Evolutionary conservation across 1,140 invertebrate species (phyloP), one percentile per base, ranked within the genome.

Genomic region (Ridgeia piscesae): DNA sequence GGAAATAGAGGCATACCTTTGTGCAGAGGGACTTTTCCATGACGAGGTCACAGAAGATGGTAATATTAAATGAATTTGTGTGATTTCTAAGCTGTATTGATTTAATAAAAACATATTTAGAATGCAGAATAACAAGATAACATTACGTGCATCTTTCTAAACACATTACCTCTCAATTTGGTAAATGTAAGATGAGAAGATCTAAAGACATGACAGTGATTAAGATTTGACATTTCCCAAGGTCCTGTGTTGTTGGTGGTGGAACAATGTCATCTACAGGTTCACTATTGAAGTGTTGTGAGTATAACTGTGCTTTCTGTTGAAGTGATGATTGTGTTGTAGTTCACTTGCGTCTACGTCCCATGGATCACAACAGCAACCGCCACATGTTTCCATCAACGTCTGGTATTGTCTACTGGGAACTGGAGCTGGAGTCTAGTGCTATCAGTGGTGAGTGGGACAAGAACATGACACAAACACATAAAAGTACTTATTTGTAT

Each of bases 401-500:
- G 35, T 93, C 92, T 27, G 93, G 77, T 33, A 93, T 93, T 33
- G 92, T 92, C 31, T 93, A 93, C 34, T 93, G 93, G 93, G 92
- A 93, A 88, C 88, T 93, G 6, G 92, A 93, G 42, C 50, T 91
- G 42, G 34, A 91, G 33, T 8, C 34, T 35, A 48, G 91, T 27
- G 11, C 48, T 33, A 48, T 58, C 91, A 91, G 34, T 48, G 91
- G 91, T 91, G 48, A 77, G 27, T 21, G 27, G 27, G 4, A 77
- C 58, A 21, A 77, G 11, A 77, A 21, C 58, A 14, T 6, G 58
- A 77, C 27, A 77, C 4, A 42, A 42, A 11, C 11, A 42, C 42
- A 42, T 42, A 42, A 42, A 42, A 42, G 42, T 42, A 42, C 4
- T 6, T 42, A 42, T 11, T 42, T 6, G 11, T 42, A 42, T 6